These are phyloP conservation scores for Conus canariensis DNA, from an alignment of 2,888 invertebrate species.

Conservation along the genomic window DNA sequence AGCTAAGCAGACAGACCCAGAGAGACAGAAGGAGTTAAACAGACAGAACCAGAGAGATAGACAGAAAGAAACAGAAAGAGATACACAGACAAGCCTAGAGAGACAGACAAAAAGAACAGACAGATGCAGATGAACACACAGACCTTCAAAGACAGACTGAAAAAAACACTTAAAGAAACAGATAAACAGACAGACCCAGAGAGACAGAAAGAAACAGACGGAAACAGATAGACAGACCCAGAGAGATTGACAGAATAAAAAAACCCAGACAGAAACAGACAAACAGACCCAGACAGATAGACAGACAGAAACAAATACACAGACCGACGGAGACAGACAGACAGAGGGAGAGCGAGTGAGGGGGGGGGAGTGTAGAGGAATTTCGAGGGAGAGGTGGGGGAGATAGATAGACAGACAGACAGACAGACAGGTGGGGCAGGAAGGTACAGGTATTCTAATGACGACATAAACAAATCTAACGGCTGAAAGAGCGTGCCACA, in stretches of 20 bases:
- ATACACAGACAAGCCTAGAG: no score
- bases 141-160: background rate
- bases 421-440: background rate
- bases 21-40: background rate
- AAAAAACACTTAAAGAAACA: background rate
- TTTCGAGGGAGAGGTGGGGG: background rate
- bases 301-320: background rate
- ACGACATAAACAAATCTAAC: no score
- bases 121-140: background rate
- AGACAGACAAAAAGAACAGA: background rate
- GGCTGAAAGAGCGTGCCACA: no score
- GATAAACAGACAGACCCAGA: background rate
- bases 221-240: background rate
- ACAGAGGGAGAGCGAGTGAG: background rate
- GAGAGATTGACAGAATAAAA: background rate
- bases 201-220: background rate
- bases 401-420: background rate
- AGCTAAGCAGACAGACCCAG: background rate
- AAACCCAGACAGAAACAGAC: background rate
- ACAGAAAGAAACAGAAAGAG: background rate
- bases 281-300: background rate
- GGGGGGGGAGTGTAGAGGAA: no score
- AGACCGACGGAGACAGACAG: background rate
- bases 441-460: no score
- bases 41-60: background rate